These are phyloP conservation scores for Monochamus saltuarius DNA, from an alignment of 1,140 invertebrate species.

Conservation along the genomic window DNA sequence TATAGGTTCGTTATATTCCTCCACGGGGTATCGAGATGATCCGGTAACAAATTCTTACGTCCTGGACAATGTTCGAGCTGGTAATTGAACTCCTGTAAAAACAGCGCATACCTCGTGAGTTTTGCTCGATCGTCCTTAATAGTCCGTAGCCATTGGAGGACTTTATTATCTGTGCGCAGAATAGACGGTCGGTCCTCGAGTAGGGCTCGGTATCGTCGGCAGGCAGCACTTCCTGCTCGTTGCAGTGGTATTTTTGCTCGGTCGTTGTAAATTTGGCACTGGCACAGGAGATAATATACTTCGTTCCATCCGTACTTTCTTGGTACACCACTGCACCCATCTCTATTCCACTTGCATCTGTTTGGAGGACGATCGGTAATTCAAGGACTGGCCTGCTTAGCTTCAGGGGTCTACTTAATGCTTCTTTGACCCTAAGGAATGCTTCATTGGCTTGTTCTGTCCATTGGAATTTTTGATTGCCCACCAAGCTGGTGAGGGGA, in stretches of 20 bases:
- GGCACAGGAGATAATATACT: slow-evolving; percentile 23
- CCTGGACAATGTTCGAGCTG: slow-evolving; percentile 30
- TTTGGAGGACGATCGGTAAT: too few species aligned
- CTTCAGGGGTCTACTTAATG: too few species aligned
- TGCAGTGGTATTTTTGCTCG: slow-evolving; percentile 24
- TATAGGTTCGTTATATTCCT: too few species aligned
- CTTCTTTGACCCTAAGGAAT: too few species aligned
- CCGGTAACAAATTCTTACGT: slow-evolving; percentile 36
- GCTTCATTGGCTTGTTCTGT: too few species aligned
- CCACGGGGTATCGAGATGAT: too few species aligned
- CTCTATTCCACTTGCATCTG: slow-evolving; percentile 28
- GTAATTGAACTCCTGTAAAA: slow-evolving; percentile 36
- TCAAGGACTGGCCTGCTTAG: too few species aligned
- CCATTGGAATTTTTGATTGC: too few species aligned
- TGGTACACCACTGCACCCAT: slow-evolving; percentile 41
- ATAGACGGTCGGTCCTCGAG: slow-evolving; percentile 35
- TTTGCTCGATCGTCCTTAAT: slow-evolving; percentile 36
- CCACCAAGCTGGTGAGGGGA: too few species aligned
- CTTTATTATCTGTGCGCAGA: slow-evolving; percentile 17
- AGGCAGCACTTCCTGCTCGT: slow-evolving; percentile 52
- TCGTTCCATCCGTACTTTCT: not conserved
- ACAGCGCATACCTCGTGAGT: slow-evolving; percentile 39
- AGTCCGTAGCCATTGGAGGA: slow-evolving; percentile 34
- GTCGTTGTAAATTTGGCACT: slow-evolving; percentile 20
- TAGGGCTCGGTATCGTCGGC: slow-evolving; percentile 44